phyloP scores from a whole-genome alignment of 2,797 vertebrate species.

The Antennarius maculatus region DNA sequence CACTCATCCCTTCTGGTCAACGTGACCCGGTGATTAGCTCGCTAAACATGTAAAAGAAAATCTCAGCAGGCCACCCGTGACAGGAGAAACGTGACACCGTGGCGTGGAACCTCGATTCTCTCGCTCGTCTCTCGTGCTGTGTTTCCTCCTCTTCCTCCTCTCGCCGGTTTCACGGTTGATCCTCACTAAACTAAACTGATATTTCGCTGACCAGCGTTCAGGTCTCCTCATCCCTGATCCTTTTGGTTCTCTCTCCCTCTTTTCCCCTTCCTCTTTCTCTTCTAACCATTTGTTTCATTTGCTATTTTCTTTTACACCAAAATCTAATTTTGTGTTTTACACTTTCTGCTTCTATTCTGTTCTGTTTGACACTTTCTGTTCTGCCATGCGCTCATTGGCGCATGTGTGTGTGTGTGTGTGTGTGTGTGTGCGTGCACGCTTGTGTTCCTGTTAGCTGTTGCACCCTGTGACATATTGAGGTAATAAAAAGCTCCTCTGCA shows the following conservation, averaged over 20 bases:
- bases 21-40: slow-evolving; percentile 70
- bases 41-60: slow-evolving; percentile 57
- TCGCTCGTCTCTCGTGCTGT: slow-evolving; percentile 35
- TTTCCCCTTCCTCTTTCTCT: slow-evolving; percentile 5
- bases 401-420: not conserved
- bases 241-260: slow-evolving; percentile 2
- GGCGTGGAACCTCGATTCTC: slow-evolving; percentile 32
- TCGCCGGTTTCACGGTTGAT: slow-evolving; percentile 29
- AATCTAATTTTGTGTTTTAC: not conserved
- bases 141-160: slow-evolving; percentile 47
- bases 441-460: slow-evolving; percentile 53
- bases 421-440: slow-evolving; percentile 7
- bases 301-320: slow-evolving; percentile 11
- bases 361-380: not conserved
- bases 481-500: slow-evolving; percentile 81
- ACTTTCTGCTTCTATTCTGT: not conserved
- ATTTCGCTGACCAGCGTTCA: slow-evolving; percentile 36
- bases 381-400: slow-evolving; percentile 3
- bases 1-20: slow-evolving; percentile 63
- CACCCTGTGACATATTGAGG: slow-evolving; percentile 82
- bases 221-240: slow-evolving; percentile 9
- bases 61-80: slow-evolving; percentile 49
- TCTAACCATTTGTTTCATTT: slow-evolving; percentile 7
- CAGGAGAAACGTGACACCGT: slow-evolving; percentile 28
- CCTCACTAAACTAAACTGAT: slow-evolving; percentile 19